Evolutionary conservation across 2,113 vertebrate species (phyloP), one percentile per base, ranked within the genome.

Genomic region (Protomyctophum bolini): DNA sequence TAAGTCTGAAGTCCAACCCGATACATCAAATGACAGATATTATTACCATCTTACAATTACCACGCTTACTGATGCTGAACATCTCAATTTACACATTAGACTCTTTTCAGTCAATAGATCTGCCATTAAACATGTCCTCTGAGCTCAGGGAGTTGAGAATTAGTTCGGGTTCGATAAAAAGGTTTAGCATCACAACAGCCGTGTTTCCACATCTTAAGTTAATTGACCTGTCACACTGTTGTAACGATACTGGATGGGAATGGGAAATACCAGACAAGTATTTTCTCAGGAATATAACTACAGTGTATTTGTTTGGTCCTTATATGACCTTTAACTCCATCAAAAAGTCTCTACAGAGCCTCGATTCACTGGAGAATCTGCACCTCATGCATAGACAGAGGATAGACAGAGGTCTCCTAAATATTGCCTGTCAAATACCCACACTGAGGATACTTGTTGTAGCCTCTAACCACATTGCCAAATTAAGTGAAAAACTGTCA

Each of bases 401-500:
- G 48, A 69, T 81, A 48, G 69, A 78, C 33, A 2, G 2, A 49
- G 65, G 41, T 63, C 69, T 91, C 64, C 71, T 85, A 15, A 74
- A 76, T 33, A 28, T 86, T 50, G 75, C 83, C 72, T 92, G 90
- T 60, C 76, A 78, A 15, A 21, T 21, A 21, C 76, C 81, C 70
- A 61, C 71, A 8, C 55, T 80, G 55, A 83, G 64, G 8, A 63
- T 80, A 14, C 49, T 91, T 57, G 63, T 79, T 6, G 68, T 88
- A 60, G 68, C 58, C 33, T 29, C n/a, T 55, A 92, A 91, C 85
- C 70, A 65, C 75, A 48, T 54, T 7, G 73, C 91, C 11, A 3
- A 62, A n/a, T 60, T 55, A 62, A 7, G 61, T 63, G 33, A 41
- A 41, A 2, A 4, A 41, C 33, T 41, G 33, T 77, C 85, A 60